A percentile compares a stretch with the other conserved stretches of the same genome.
Evolutionary conservation across 2,797 vertebrate species (phyloP).

Genomic region (Mus caroli): DNA sequence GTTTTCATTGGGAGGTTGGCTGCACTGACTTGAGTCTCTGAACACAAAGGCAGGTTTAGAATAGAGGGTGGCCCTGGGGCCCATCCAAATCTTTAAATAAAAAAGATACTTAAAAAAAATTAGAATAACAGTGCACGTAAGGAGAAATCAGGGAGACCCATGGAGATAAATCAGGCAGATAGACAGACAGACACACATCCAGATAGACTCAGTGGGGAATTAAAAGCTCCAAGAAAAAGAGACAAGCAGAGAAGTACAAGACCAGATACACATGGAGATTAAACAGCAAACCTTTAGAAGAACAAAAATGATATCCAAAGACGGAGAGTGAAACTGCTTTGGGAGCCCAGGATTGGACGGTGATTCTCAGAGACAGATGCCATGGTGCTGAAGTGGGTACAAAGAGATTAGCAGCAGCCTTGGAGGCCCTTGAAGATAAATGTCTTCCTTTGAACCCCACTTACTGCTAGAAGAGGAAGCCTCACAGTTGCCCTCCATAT

Average conservation of each 20-base stretch:
- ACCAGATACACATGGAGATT: neutral
- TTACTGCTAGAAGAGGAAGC: neutral
- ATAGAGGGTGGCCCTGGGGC: neutral
- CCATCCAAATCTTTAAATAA: neutral
- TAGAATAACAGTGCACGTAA: neutral
- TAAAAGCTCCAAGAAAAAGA: slow-evolving; percentile 69
- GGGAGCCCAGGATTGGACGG: neutral
- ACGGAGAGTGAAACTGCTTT: neutral
- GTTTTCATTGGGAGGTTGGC: neutral
- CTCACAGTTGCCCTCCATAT: neutral
- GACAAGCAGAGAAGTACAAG: neutral
- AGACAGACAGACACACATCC: neutral
- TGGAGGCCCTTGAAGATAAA: neutral
- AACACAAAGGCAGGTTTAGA: neutral
- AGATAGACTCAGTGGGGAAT: slow-evolving; percentile 71
- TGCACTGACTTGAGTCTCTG: neutral
- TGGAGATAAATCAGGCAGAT: neutral
- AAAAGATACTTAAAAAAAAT: neutral
- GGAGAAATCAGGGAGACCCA: neutral
- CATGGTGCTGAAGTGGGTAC: neutral
- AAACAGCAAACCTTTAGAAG: neutral
- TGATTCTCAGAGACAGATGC: neutral
- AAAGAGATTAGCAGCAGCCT: neutral
- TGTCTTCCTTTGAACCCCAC: too few species aligned
- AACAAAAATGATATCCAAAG: neutral